A percentile compares a stretch with the other conserved stretches of the same genome.
phyloP scores from a whole-genome alignment of 1,140 invertebrate genomes.

The Notospermus geniculatus region DNA sequence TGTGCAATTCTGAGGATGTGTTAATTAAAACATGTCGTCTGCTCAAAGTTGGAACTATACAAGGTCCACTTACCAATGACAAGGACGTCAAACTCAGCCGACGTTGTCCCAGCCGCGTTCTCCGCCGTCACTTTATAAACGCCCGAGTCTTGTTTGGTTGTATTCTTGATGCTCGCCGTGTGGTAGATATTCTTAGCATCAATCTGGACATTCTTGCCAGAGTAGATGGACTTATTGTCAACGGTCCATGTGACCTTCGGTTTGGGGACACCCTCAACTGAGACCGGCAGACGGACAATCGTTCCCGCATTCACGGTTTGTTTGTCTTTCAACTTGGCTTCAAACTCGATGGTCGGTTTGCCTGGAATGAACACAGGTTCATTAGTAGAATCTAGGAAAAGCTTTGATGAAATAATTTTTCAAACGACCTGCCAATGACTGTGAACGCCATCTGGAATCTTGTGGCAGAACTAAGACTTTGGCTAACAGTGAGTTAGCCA shows the following conservation, averaged over 20 bases:
- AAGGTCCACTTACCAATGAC: slow-evolving; percentile 65
- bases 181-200: slow-evolving; percentile 41
- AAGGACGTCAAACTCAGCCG: slow-evolving; percentile 48
- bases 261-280: slow-evolving; percentile 63
- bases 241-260: slow-evolving; percentile 73
- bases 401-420: slow-evolving; percentile 7
- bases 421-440: neutral
- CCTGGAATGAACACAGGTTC: too few relatives aligned
- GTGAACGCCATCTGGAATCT: too few relatives aligned
- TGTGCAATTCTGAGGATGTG: too few relatives aligned
- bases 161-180: slow-evolving; percentile 46
- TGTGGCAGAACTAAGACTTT: too few relatives aligned
- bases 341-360: slow-evolving; percentile 47
- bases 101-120: slow-evolving; percentile 49
- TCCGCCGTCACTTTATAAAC: slow-evolving; percentile 49
- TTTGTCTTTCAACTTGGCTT: slow-evolving; percentile 44
- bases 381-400: slow-evolving; percentile 28
- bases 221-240: slow-evolving; percentile 63
- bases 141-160: slow-evolving; percentile 41
- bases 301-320: slow-evolving; percentile 48
- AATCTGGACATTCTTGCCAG: slow-evolving; percentile 35
- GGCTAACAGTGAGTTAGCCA: neutral
- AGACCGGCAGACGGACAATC: slow-evolving; percentile 40
- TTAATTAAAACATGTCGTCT: too few relatives aligned
- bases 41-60: slow-evolving; percentile 91